These are phyloP conservation scores for Salvelinus sp. DNA, from an alignment of 2,113 vertebrate genomes.

Conservation along the genomic window DNA sequence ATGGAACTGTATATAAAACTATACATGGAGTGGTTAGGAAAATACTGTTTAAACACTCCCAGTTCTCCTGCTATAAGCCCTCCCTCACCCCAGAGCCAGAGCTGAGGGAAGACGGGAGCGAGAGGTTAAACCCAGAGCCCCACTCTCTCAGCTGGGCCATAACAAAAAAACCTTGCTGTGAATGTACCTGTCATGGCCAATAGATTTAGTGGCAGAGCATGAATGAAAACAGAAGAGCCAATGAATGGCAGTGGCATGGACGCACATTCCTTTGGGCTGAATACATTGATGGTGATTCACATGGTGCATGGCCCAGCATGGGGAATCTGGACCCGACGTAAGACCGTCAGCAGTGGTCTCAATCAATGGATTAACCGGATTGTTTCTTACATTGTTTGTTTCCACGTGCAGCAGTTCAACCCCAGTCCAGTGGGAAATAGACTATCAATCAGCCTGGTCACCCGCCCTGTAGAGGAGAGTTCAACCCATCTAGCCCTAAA, in stretches of 20 bases:
- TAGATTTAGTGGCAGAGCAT: constrained; percentile 35
- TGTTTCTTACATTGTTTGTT: constrained; percentile 30
- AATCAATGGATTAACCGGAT: constrained; percentile 30
- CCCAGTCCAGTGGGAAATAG: constrained; percentile 30
- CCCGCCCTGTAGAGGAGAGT: not conserved
- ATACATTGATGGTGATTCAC: constrained; percentile 39
- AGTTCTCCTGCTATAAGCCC: no score
- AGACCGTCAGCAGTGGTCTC: constrained; percentile 30
- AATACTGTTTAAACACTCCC: not conserved
- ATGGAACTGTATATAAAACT: not conserved
- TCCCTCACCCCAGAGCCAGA: not conserved
- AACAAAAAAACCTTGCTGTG: not conserved
- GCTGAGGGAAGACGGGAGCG: not conserved
- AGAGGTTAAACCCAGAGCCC: not conserved
- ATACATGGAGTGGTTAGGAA: not conserved
- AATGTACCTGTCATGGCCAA: constrained; percentile 38
- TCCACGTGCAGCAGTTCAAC: constrained; percentile 33
- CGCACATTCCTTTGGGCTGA: constrained; percentile 50
- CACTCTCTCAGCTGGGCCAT: not conserved
- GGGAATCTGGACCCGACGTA: constrained; percentile 13
- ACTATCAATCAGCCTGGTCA: constrained; percentile 16
- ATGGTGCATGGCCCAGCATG: constrained; percentile 23
- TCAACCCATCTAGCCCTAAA: not conserved
- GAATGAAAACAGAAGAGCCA: constrained; percentile 29
- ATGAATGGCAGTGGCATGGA: constrained; percentile 39